Percentiles rank a stretch among this genome's conserved stretches.
Evolutionary conservation across 2,113 vertebrate species (phyloP).

Genomic region (Leptocoma aspasia): DNA sequence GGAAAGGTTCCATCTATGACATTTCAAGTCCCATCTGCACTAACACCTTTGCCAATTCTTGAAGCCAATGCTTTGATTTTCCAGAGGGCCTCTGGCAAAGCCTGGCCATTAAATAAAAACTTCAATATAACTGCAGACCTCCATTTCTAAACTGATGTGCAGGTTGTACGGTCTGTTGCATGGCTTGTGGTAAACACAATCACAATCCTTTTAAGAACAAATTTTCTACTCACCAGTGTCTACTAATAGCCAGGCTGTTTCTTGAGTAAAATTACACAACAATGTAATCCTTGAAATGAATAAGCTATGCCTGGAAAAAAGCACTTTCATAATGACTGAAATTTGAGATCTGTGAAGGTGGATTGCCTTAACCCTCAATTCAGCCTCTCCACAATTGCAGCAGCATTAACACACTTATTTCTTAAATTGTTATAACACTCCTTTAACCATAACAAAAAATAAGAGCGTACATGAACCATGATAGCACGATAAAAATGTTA

Average conservation of each 20-base stretch:
- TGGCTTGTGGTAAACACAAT: background rate
- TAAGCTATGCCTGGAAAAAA: background rate
- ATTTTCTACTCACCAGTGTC: background rate
- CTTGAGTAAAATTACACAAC: background rate
- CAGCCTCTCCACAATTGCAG: background rate
- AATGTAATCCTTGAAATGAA: background rate
- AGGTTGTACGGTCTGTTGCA: background rate
- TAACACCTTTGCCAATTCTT: background rate
- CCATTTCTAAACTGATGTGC: background rate
- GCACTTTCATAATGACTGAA: background rate
- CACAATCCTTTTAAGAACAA: background rate
- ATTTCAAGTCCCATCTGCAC: background rate
- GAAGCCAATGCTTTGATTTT: background rate
- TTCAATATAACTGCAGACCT: background rate
- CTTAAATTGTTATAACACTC: background rate
- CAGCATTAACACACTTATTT: background rate
- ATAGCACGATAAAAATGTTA: background rate
- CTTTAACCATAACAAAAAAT: background rate
- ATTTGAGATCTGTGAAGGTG: background rate
- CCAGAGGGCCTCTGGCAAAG: background rate
- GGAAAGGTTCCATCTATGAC: background rate
- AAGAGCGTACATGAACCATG: accelerated
- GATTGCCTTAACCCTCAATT: background rate
- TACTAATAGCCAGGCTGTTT: background rate
- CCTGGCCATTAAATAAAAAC: background rate